Conservation (phyloP, 1,140 invertebrate genomes). For the Eufriesea mexicana region DNA sequence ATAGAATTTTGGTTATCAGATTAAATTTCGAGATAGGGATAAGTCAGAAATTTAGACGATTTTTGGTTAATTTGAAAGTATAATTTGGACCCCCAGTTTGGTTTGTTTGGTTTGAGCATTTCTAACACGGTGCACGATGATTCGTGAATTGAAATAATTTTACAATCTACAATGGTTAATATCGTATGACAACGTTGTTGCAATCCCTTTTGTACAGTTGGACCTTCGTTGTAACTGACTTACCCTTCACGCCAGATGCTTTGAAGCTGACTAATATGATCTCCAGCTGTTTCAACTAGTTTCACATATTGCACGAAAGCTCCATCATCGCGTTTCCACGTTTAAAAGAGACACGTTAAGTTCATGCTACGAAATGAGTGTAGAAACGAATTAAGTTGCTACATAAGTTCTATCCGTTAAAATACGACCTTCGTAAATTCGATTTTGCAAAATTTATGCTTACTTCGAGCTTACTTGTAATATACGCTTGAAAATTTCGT, state of each 20-base stretch:
- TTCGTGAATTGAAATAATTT: background rate
- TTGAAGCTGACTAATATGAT: constrained; percentile 35
- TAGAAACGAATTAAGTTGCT: background rate
- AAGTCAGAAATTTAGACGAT: no score
- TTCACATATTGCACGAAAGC: constrained; percentile 18
- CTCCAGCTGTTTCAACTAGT: constrained; percentile 31
- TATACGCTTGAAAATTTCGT: no score
- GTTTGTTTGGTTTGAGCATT: no score
- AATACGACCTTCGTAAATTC: background rate
- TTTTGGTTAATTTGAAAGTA: no score
- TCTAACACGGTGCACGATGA: no score
- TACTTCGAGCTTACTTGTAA: no score
- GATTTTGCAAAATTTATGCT: background rate
- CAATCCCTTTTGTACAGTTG: background rate
- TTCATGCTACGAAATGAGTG: background rate
- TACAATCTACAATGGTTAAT: background rate
- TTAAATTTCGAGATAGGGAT: no score
- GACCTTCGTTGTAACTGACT: constrained; percentile 3
- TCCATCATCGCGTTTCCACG: background rate
- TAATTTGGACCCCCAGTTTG: no score
- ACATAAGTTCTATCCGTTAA: no score
- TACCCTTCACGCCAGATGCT: background rate
- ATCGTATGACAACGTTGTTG: background rate
- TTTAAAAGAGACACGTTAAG: background rate
- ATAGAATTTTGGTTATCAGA: no score